Evolutionary conservation across 1,140 invertebrate genomes (phyloP).

Genomic region (Sminthurides bifidus): DNA sequence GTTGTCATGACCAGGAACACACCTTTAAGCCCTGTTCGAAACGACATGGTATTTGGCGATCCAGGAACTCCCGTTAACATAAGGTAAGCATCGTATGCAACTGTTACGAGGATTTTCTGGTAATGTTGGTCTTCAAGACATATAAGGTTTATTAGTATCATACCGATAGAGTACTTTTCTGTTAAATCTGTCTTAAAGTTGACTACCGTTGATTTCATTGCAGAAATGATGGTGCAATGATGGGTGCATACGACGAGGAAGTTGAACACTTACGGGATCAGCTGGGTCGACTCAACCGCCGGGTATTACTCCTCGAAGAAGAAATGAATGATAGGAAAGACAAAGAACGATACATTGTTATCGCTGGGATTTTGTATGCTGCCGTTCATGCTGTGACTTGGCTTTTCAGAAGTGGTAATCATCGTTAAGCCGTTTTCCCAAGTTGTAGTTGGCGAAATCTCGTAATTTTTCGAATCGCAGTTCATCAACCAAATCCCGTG

Average conservation of each 20-base stretch:
- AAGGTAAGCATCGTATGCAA: too few species aligned
- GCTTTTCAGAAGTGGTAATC: slow-evolving; percentile 48
- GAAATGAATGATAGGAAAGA: slow-evolving; percentile 65
- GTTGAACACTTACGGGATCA: slow-evolving; percentile 66
- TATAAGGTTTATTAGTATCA: too few species aligned
- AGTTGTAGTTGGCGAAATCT: too few species aligned
- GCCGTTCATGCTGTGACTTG: slow-evolving; percentile 71
- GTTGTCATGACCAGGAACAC: background rate
- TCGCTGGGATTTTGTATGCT: slow-evolving; percentile 60
- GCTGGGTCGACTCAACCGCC: slow-evolving; percentile 68
- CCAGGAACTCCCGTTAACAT: slow-evolving; percentile 8
- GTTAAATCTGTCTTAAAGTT: too few species aligned
- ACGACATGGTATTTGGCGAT: background rate
- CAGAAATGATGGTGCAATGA: background rate
- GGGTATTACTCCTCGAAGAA: slow-evolving; percentile 68
- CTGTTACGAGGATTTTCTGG: too few species aligned
- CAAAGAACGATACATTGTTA: slow-evolving; percentile 69
- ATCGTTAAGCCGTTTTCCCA: too few species aligned
- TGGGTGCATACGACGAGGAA: slow-evolving; percentile 40
- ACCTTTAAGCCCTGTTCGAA: background rate
- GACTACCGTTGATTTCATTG: too few species aligned
- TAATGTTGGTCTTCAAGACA: too few species aligned
- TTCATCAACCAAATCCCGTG: too few species aligned
- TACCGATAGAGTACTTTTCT: too few species aligned
- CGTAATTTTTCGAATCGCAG: too few species aligned